Evolutionary conservation across 2,888 invertebrate genomes (phyloP).

Genomic region (Mylabris sibirica): DNA sequence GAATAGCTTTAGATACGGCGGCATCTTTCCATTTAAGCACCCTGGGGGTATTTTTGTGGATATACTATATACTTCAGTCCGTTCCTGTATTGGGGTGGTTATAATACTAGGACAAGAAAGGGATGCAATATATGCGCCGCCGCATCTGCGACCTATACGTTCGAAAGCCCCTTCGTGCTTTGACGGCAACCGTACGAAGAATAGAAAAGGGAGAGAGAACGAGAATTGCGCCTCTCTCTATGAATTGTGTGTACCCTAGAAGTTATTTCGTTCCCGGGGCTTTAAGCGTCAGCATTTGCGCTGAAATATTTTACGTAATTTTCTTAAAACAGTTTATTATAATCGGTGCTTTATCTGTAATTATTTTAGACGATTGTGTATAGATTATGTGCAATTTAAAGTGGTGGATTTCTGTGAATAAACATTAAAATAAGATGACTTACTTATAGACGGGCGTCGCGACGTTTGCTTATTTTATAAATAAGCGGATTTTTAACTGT

Average conservation of each 20-base stretch:
- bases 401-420: constrained; percentile 11
- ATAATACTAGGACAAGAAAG: constrained; percentile 50
- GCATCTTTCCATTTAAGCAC: neutral
- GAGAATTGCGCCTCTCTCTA: constrained; percentile 26
- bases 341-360: constrained; percentile 32
- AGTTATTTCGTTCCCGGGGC: constrained; percentile 51
- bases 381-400: constrained; percentile 30
- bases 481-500: neutral
- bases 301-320: constrained; percentile 46
- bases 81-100: constrained; percentile 38
- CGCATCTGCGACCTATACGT: constrained; percentile 48
- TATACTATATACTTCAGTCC: neutral
- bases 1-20: neutral
- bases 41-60: neutral
- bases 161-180: constrained; percentile 37
- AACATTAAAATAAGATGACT: neutral
- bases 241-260: constrained; percentile 22
- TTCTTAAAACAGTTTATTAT: constrained; percentile 33
- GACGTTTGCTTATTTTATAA: constrained; percentile 4
- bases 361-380: constrained; percentile 28
- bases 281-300: constrained; percentile 44
- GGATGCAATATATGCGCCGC: constrained; percentile 51
- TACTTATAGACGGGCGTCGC: constrained; percentile 8
- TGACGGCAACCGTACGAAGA: constrained; percentile 30
- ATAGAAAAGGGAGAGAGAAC: constrained; percentile 35